Percentiles rank a stretch among this genome's conserved stretches.
Evolutionary conservation across 2,888 invertebrate species (phyloP).

Genomic region (Megalurothrips usitatus): DNA sequence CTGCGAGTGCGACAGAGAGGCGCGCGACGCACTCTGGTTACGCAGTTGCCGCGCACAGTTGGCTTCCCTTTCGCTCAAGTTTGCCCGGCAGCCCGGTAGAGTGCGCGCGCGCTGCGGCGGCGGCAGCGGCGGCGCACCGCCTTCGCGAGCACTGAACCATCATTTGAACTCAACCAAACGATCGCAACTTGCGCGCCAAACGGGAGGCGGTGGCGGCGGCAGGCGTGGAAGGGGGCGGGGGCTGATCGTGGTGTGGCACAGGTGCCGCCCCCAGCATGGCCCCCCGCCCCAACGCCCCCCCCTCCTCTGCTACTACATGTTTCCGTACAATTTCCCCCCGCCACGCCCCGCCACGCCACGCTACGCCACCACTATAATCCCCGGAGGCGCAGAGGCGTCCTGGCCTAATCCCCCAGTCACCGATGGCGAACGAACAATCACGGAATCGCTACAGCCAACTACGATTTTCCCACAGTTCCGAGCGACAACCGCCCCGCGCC

Average conservation of each 20-base stretch:
- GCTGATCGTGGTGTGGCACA: not conserved
- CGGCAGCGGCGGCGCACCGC: not conserved
- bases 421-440: slow-evolving; percentile 26
- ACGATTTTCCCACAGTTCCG: slow-evolving; percentile 15
- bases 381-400: not conserved
- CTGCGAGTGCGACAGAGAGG: not conserved
- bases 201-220: not conserved
- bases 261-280: not conserved
- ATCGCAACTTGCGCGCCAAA: not conserved
- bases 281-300: not conserved
- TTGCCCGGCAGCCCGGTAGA: not conserved
- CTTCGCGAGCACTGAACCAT: not conserved
- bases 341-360: not conserved
- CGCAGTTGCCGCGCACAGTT: not conserved
- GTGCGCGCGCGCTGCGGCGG: too few relatives aligned
- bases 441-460: slow-evolving; percentile 3
- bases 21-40: not conserved
- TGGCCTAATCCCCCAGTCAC: slow-evolving; percentile 14
- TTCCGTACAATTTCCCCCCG: slow-evolving; percentile 14
- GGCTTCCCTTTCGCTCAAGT: slow-evolving; percentile 4
- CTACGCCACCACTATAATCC: too few relatives aligned
- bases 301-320: slow-evolving; percentile 9
- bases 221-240: not conserved
- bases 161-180: slow-evolving; percentile 4
- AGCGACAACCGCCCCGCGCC: not conserved